Percentiles rank a stretch among this genome's conserved stretches.
Conservation (phyloP, 2,797 vertebrate genomes). For the Alcedo quadribrachys region DNA sequence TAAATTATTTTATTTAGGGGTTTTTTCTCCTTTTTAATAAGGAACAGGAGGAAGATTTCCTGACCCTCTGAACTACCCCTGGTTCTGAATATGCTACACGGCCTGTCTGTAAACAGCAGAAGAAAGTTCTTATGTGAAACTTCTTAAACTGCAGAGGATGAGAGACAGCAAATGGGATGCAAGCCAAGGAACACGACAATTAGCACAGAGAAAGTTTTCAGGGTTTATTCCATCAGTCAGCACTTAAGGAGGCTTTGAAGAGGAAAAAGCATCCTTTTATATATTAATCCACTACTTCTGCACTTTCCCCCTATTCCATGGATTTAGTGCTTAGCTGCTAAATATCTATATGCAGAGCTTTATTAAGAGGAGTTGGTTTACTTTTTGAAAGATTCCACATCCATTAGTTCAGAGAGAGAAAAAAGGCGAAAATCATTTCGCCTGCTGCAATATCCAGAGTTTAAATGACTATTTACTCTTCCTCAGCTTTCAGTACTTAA, state of each 20-base stretch:
- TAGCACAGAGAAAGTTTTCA: slow-evolving; percentile 68
- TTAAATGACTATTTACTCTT: slow-evolving; percentile 7
- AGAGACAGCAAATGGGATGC: slow-evolving; percentile 31
- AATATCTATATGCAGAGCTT: slow-evolving; percentile 60
- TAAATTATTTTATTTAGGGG: background rate
- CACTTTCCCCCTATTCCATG: slow-evolving; percentile 48
- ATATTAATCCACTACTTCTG: slow-evolving; percentile 69
- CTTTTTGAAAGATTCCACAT: slow-evolving; percentile 53
- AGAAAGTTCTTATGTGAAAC: slow-evolving; percentile 61
- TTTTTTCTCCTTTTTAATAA: background rate
- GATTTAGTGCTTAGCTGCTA: slow-evolving; percentile 70
- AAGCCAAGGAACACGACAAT: slow-evolving; percentile 65
- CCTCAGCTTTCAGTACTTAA: slow-evolving; percentile 16
- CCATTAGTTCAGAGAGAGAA: slow-evolving; percentile 43
- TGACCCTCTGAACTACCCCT: slow-evolving; percentile 48
- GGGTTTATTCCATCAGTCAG: slow-evolving; percentile 71
- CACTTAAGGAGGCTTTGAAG: slow-evolving; percentile 70
- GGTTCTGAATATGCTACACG: slow-evolving; percentile 44
- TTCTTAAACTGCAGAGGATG: slow-evolving; percentile 64
- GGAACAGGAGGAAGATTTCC: slow-evolving; percentile 52
- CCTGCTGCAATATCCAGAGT: background rate
- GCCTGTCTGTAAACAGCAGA: slow-evolving; percentile 54
- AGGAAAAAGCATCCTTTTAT: slow-evolving; percentile 63
- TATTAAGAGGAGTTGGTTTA: slow-evolving; percentile 61
- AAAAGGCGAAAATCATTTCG: slow-evolving; percentile 28